Evolutionary conservation across 2,888 invertebrate genomes (phyloP).

Genomic region (Glyphotaelius pellucidus): DNA sequence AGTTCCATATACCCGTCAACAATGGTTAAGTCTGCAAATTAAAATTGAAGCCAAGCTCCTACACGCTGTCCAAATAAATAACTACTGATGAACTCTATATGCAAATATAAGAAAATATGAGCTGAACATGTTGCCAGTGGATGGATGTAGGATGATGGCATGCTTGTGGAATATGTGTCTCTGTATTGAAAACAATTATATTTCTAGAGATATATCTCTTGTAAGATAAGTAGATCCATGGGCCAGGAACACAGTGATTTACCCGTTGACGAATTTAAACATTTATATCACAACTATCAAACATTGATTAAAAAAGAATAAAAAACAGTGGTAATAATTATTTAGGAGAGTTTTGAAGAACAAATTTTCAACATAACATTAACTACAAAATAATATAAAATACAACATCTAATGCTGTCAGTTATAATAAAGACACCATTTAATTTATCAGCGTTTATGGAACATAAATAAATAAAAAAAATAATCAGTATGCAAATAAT

Average conservation of each 20-base stretch:
- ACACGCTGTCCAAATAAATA: slow-evolving; percentile 27
- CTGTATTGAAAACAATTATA: neutral
- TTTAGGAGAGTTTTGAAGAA: neutral
- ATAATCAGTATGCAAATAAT: neutral
- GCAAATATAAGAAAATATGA: slow-evolving; percentile 34
- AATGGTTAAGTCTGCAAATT: slow-evolving; percentile 42
- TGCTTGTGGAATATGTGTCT: slow-evolving; percentile 15
- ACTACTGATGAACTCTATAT: slow-evolving; percentile 31
- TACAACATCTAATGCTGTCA: neutral
- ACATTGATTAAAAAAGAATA: neutral
- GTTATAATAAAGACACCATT: neutral
- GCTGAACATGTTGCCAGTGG: neutral
- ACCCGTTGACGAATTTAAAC: neutral
- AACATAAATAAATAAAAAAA: neutral
- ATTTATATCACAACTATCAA: neutral
- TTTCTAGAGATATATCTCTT: neutral
- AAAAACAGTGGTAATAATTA: neutral
- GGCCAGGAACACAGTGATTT: slow-evolving; percentile 12
- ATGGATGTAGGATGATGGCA: slow-evolving; percentile 22
- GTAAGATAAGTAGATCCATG: neutral
- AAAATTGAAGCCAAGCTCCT: slow-evolving; percentile 55
- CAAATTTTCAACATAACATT: neutral
- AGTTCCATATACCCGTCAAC: slow-evolving; percentile 24
- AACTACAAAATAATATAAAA: neutral
- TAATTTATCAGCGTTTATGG: neutral